Evolutionary conservation across 2,888 invertebrate genomes (phyloP), one percentile per base, ranked within the genome.

Genomic region (Microplitis deprimator): DNA sequence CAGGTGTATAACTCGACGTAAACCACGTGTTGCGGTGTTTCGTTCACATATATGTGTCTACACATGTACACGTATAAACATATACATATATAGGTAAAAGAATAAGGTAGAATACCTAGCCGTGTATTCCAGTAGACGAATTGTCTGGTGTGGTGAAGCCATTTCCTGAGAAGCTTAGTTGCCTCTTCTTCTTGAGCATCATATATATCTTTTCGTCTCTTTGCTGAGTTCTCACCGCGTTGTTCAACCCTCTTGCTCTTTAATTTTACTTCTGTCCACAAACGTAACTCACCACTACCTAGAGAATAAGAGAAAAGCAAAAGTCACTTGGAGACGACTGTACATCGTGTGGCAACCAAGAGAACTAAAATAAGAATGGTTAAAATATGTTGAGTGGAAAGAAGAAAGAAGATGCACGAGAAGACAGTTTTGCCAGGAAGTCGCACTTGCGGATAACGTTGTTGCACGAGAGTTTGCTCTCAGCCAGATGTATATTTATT

Each of bases 21-120:
- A 85, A 84, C 85, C 85, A 86, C 85, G 84, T 84, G 85, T 86
- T 85, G 85, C 80, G 77, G 79, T 76, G 60, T 79, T 83, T 79
- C 68, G 41, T 72, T 75, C 79, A 50, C 50, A 50, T 50, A 50
- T 13, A 50, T 50, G 61, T n/a, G 68, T 50, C 13, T 3, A 1
- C 3, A 5, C 13, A 50, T 8, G 50, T 50, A 50, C 13, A 50
- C 13, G 50, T 13, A 8, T 13, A 13, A 50, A 8, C 10, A 50
- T 50, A 50, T 50, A 50, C 13, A 50, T 50, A 50, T 13, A 50
- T 50, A 38, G 20, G 39, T 20, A 29, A 72, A 38, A 73, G 76
- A 68, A 76, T 39, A 68, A 73, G n/a, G 77, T 62, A 50, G 38
- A 29, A 29, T 29, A 29, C 29, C 29, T 38, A 50, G 71, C 68